Conservation (phyloP, 2,113 vertebrate species). For the Tenrec ecaudatus region DNA sequence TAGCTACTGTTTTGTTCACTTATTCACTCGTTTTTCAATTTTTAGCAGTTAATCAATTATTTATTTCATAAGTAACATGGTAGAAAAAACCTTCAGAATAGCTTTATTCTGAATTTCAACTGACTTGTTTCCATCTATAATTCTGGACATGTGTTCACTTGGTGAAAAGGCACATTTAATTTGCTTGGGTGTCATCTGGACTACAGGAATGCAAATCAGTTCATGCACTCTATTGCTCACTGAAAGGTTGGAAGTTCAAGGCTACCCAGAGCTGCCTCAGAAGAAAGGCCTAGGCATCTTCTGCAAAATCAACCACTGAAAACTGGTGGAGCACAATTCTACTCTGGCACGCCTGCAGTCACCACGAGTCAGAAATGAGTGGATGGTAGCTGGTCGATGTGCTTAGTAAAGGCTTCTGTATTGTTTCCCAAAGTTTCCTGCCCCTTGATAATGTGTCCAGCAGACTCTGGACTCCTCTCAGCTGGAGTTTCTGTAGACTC, state of each 20-base stretch:
- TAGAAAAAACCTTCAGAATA: background rate
- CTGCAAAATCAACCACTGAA: background rate
- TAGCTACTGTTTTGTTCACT: background rate
- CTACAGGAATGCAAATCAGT: background rate
- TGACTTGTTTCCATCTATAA: slow-evolving; percentile 25
- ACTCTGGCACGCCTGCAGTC: background rate
- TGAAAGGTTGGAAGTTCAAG: background rate
- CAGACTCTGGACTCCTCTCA: background rate
- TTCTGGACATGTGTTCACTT: background rate
- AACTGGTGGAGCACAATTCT: background rate
- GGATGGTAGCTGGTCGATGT: background rate
- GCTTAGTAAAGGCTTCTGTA: background rate
- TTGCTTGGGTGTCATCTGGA: background rate
- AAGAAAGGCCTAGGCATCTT: background rate
- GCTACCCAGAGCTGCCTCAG: background rate
- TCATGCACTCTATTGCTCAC: background rate
- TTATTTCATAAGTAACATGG: background rate
- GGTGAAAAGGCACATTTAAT: background rate
- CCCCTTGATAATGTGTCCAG: background rate
- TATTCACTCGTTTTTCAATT: slow-evolving; percentile 6
- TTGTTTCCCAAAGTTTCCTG: background rate
- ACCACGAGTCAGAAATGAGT: background rate
- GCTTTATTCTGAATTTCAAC: background rate
- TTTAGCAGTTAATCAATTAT: background rate
- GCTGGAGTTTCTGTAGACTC: background rate